Percentiles rank a stretch among this genome's conserved stretches.
Evolutionary conservation across 2,113 vertebrate species (phyloP).

Genomic region (Psettodes erumei): DNA sequence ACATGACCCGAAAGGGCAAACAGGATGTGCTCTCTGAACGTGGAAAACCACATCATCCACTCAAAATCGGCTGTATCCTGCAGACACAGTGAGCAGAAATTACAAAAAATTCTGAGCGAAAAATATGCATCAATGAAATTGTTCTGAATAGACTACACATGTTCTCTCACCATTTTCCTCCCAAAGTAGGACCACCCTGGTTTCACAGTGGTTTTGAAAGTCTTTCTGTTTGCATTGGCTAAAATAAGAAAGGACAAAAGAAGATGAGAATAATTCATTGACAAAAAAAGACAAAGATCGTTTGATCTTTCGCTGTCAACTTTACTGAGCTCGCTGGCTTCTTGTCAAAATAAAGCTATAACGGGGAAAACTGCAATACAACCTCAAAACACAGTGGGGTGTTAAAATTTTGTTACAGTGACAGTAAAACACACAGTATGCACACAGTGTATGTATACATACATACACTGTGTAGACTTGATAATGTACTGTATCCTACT

Average conservation of each 20-base stretch:
- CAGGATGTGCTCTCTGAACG: slow-evolving; percentile 90
- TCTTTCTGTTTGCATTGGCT: slow-evolving; percentile 90
- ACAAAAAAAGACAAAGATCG: neutral
- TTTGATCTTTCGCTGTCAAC: neutral
- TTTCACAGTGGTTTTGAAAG: slow-evolving; percentile 87
- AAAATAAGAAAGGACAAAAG: slow-evolving; percentile 16
- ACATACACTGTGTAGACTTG: no score
- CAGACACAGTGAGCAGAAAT: neutral
- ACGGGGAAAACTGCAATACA: neutral
- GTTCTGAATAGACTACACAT: neutral
- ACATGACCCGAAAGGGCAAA: slow-evolving; percentile 93
- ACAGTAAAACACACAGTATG: slow-evolving; percentile 36
- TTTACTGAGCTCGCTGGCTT: neutral
- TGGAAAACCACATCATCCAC: slow-evolving; percentile 99
- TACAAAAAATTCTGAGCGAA: neutral
- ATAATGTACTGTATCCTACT: neutral
- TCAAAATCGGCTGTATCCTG: slow-evolving; percentile 94
- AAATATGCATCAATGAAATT: neutral
- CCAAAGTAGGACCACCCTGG: slow-evolving; percentile 95
- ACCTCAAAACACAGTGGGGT: no score
- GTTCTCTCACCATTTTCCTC: slow-evolving; percentile 92
- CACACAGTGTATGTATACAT: no score
- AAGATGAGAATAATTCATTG: neutral
- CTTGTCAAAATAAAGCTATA: neutral
- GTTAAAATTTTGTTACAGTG: slow-evolving; percentile 41